A percentile compares a stretch with the other conserved stretches of the same genome.
Conservation (phyloP, 2,888 invertebrate species). For the Agrilus cyanescens region DNA sequence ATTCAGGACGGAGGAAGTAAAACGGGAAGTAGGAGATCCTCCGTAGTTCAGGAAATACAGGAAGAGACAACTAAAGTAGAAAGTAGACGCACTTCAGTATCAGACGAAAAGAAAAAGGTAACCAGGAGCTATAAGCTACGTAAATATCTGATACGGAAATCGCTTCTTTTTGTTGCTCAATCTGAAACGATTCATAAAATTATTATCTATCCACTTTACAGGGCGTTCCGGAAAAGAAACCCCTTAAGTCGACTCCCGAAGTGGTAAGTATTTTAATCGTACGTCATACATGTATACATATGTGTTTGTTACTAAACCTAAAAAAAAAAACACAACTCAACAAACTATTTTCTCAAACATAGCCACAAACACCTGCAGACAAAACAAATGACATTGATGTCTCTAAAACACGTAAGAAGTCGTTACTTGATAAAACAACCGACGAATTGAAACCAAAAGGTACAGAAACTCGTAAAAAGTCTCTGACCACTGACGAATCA, state of each 20-base stretch:
- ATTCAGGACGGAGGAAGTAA: constrained; percentile 31
- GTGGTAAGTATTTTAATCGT: constrained; percentile 24
- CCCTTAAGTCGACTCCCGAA: constrained; percentile 29
- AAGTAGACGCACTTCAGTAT: constrained; percentile 37
- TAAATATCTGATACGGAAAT: too few relatives aligned
- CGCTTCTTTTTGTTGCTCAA: too few relatives aligned
- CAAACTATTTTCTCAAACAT: constrained; percentile 7
- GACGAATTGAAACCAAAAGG: background rate
- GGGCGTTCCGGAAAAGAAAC: constrained; percentile 23
- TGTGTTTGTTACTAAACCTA: background rate
- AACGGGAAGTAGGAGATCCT: constrained; percentile 31
- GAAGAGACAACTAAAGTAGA: constrained; percentile 36
- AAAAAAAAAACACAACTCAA: background rate
- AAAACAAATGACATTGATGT: constrained; percentile 18
- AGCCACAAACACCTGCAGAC: constrained; percentile 15
- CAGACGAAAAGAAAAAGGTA: constrained; percentile 34
- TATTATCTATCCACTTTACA: constrained; percentile 11
- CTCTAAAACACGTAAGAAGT: constrained; percentile 13
- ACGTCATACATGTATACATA: background rate
- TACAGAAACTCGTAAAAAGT: too few relatives aligned
- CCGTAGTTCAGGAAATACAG: constrained; percentile 30
- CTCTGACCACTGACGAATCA: background rate
- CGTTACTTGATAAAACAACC: constrained; percentile 3
- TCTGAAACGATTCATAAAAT: background rate
- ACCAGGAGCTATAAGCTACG: background rate